These are phyloP conservation scores for Tarsius wallacei DNA, from an alignment of 2,797 vertebrate species.

Conservation along the genomic window DNA sequence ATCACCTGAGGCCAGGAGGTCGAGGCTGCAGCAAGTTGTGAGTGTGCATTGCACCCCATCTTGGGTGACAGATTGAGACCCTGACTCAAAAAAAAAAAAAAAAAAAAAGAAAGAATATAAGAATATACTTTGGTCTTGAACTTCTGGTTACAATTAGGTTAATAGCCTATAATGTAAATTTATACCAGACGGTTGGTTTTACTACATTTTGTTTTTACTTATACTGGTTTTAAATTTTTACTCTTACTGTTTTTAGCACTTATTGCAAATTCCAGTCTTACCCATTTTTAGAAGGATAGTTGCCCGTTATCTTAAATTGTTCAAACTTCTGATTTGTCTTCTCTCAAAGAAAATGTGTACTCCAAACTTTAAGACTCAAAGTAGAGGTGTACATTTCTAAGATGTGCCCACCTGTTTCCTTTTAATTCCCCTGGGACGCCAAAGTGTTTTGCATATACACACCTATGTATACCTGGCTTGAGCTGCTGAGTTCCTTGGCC, in stretches of 20 bases:
- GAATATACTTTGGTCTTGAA: not conserved
- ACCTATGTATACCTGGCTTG: not conserved
- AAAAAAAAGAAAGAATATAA: too few species aligned
- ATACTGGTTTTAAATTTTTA: conserved; percentile 19
- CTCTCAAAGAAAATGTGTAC: not conserved
- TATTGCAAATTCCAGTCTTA: not conserved
- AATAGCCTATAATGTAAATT: not conserved
- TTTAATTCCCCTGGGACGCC: not conserved
- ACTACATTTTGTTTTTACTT: not conserved
- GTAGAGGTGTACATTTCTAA: not conserved
- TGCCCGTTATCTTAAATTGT: not conserved
- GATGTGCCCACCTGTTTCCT: not conserved
- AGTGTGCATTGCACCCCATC: too few species aligned
- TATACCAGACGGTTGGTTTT: not conserved
- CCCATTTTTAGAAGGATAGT: not conserved
- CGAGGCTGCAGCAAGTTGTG: too few species aligned
- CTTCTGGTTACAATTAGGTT: not conserved
- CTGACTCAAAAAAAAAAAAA: too few species aligned
- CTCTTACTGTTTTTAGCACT: not conserved
- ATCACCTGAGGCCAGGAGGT: too few species aligned
- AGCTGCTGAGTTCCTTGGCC: not conserved
- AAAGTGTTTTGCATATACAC: not conserved
- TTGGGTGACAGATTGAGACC: too few species aligned
- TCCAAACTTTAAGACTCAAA: not conserved
- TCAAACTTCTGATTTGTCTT: not conserved